Percentiles rank a stretch among this genome's conserved stretches.
phyloP scores from a whole-genome alignment of 1,140 invertebrate species.

The Anoplophora glabripennis region DNA sequence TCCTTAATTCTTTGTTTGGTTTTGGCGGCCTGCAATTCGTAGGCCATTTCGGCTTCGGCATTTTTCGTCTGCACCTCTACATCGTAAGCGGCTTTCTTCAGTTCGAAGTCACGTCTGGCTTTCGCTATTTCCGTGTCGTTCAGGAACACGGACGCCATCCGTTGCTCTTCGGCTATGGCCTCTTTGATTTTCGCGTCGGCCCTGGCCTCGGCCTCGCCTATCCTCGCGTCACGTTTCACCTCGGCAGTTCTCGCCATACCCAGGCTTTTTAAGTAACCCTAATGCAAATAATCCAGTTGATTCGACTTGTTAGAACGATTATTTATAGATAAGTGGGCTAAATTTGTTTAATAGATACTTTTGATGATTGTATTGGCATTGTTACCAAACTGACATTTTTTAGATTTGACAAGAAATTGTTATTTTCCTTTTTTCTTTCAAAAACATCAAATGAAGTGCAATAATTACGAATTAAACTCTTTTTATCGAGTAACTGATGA shows the following conservation, averaged over 20 bases:
- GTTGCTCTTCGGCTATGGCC: slow-evolving; percentile 93
- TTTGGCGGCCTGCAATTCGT: slow-evolving; percentile 91
- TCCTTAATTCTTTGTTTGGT: slow-evolving; percentile 95
- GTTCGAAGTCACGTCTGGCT: slow-evolving; percentile 91
- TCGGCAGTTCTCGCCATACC: slow-evolving; percentile 96
- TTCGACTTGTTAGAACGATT: background rate
- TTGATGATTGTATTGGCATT: too few relatives aligned
- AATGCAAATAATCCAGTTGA: background rate
- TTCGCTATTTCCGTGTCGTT: slow-evolving; percentile 98
- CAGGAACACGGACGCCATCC: slow-evolving; percentile 84
- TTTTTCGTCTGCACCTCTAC: slow-evolving; percentile 93
- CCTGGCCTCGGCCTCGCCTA: slow-evolving; percentile 92
- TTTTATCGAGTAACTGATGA: too few relatives aligned
- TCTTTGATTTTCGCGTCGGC: slow-evolving; percentile 87
- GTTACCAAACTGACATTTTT: too few relatives aligned
- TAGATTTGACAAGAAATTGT: too few relatives aligned
- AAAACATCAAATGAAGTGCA: too few relatives aligned
- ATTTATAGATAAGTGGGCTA: too few relatives aligned
- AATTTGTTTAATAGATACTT: too few relatives aligned
- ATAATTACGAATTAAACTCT: too few relatives aligned
- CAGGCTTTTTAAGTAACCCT: slow-evolving; percentile 90
- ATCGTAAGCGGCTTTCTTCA: slow-evolving; percentile 96
- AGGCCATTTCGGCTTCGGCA: slow-evolving; percentile 93
- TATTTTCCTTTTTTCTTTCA: too few relatives aligned
- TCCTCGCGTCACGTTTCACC: slow-evolving; percentile 93